Conservation (phyloP, 1,140 invertebrate species). For the Hermatobates lingyangjiaoensis region DNA sequence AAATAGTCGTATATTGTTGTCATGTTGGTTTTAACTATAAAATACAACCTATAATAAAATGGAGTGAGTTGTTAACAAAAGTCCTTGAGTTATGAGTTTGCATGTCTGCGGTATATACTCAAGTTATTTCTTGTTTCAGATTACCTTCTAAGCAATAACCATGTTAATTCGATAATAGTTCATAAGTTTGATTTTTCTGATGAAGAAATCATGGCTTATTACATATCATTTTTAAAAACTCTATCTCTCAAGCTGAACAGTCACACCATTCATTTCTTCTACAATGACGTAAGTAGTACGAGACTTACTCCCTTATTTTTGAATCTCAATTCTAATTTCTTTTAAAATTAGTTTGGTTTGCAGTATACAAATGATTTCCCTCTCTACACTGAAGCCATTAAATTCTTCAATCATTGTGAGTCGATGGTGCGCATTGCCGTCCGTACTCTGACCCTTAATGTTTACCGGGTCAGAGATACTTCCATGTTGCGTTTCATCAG, state of each 20-base stretch:
- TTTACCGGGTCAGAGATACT: conserved; percentile 85
- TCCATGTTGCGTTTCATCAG: conserved; percentile 92
- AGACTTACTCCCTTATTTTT: neutral
- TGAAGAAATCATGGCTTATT: conserved; percentile 99
- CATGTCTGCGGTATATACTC: no score
- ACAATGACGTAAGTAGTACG: conserved; percentile 73
- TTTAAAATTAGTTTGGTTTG: conserved; percentile 23
- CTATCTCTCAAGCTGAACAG: conserved; percentile 94
- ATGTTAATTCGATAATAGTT: conserved; percentile 97
- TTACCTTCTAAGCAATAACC: conserved; percentile 97
- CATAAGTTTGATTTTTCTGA: conserved; percentile 99
- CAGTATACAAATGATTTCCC: conserved; percentile 98
- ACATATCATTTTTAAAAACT: conserved; percentile 97
- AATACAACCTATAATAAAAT: no score
- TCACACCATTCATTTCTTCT: conserved; percentile 99
- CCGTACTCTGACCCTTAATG: conserved; percentile 89
- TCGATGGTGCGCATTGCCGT: conserved; percentile 98
- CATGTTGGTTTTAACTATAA: no score
- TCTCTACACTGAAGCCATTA: conserved; percentile 95
- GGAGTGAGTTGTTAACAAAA: no score
- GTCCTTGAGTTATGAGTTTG: no score
- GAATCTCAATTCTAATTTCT: conserved; percentile 1
- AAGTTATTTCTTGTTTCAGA: conserved; percentile 44
- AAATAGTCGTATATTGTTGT: no score
- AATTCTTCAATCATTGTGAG: conserved; percentile 97